These are phyloP conservation scores for Galerucella nymphaeae DNA, from an alignment of 2,888 invertebrate genomes.

Conservation along the genomic window DNA sequence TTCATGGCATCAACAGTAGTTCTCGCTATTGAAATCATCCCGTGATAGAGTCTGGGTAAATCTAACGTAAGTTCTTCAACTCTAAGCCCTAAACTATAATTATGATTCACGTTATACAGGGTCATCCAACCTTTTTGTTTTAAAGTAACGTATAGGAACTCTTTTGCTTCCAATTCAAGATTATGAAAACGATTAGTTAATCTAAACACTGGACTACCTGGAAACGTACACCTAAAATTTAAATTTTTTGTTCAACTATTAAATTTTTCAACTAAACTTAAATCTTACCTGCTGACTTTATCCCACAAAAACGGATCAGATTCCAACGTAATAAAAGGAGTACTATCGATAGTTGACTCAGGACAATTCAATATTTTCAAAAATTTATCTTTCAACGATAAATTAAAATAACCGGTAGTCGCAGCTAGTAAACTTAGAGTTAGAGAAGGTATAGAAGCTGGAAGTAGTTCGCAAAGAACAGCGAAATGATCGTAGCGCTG, in stretches of 20 bases:
- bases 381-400: slow-evolving; percentile 65
- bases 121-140: slow-evolving; percentile 74
- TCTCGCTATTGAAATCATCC: slow-evolving; percentile 68
- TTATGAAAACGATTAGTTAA: slow-evolving; percentile 65
- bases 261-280: not conserved
- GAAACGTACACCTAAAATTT: slow-evolving; percentile 69
- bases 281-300: slow-evolving; percentile 65
- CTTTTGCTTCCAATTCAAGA: slow-evolving; percentile 63
- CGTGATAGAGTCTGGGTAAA: slow-evolving; percentile 70
- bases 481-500: slow-evolving; percentile 79
- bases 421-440: slow-evolving; percentile 72
- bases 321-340: slow-evolving; percentile 70
- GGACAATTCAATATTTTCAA: slow-evolving; percentile 70
- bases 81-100: slow-evolving; percentile 75
- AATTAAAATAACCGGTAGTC: slow-evolving; percentile 72
- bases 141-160: slow-evolving; percentile 60
- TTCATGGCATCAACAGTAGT: slow-evolving; percentile 69
- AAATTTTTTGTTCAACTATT: not conserved
- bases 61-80: slow-evolving; percentile 72
- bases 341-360: slow-evolving; percentile 53
- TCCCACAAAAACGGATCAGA: slow-evolving; percentile 73
- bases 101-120: slow-evolving; percentile 75
- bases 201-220: slow-evolving; percentile 70
- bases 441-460: slow-evolving; percentile 73
- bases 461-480: slow-evolving; percentile 76